These are phyloP conservation scores for Protaetia brevitarsis DNA, from an alignment of 1,140 invertebrate species.

Conservation along the genomic window DNA sequence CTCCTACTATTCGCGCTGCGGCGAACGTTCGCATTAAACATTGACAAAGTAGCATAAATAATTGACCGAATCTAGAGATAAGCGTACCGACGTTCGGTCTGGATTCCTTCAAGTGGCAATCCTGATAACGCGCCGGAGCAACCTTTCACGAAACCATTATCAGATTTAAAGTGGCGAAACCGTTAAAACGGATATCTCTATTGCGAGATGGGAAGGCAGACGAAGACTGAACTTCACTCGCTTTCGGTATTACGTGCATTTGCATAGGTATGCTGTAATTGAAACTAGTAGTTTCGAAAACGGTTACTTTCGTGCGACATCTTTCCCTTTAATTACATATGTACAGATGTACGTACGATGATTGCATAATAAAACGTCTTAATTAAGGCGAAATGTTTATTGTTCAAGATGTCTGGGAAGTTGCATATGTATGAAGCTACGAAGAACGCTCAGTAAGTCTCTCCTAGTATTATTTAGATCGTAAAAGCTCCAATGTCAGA, in stretches of 20 bases:
- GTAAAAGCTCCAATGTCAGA: too few relatives aligned
- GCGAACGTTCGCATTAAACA: background rate
- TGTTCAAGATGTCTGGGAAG: background rate
- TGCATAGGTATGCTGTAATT: slow-evolving; percentile 15
- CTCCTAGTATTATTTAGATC: too few relatives aligned
- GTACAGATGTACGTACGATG: too few relatives aligned
- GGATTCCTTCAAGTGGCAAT: slow-evolving; percentile 8
- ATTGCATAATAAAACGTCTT: slow-evolving; percentile 11
- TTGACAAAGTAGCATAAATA: slow-evolving; percentile 12
- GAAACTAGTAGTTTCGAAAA: slow-evolving; percentile 14
- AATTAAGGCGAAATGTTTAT: background rate
- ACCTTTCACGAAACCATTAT: slow-evolving; percentile 11
- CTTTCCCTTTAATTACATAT: background rate
- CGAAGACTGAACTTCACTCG: background rate
- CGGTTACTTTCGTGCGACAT: background rate
- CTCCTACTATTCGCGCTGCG: background rate
- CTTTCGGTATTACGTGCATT: background rate
- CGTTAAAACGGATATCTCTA: slow-evolving; percentile 14
- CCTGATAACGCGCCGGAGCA: background rate
- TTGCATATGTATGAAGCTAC: too few relatives aligned
- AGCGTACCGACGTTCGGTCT: background rate
- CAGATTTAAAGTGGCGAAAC: slow-evolving; percentile 12
- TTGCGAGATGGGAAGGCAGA: background rate
- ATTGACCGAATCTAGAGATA: background rate
- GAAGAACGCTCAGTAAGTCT: too few relatives aligned